These are phyloP conservation scores for Pseudopipra pipra DNA, from an alignment of 2,113 vertebrate genomes.

Conservation along the genomic window DNA sequence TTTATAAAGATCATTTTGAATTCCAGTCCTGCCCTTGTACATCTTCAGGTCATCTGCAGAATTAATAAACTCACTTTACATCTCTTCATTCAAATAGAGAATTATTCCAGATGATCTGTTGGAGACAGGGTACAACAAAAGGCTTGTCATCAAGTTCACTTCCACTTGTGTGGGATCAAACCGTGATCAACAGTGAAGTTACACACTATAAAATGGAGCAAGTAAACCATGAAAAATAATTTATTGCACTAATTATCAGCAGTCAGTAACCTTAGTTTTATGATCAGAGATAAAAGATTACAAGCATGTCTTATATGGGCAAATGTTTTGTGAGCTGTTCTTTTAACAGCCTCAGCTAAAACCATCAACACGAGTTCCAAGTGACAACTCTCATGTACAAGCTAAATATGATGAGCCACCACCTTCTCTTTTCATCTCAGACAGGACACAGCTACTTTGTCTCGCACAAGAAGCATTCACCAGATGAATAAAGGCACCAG, in stretches of 20 bases:
- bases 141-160: background rate
- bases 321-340: background rate
- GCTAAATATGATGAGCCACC: background rate
- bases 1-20: background rate
- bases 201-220: background rate
- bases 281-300: background rate
- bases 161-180: background rate
- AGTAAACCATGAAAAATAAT: background rate
- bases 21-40: background rate
- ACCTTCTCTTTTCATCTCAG: background rate
- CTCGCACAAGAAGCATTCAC: background rate
- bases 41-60: background rate
- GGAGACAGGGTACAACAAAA: background rate
- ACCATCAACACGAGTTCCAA: background rate
- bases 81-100: background rate
- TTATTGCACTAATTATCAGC: constrained; percentile 18
- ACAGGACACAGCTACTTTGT: background rate
- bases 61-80: background rate
- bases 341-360: background rate
- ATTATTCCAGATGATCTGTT: background rate
- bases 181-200: background rate
- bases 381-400: background rate
- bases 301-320: background rate
- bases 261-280: background rate
- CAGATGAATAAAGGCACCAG: background rate